phyloP scores from a whole-genome alignment of 2,113 vertebrate genomes.

The Miniopterus natalensis region DNA sequence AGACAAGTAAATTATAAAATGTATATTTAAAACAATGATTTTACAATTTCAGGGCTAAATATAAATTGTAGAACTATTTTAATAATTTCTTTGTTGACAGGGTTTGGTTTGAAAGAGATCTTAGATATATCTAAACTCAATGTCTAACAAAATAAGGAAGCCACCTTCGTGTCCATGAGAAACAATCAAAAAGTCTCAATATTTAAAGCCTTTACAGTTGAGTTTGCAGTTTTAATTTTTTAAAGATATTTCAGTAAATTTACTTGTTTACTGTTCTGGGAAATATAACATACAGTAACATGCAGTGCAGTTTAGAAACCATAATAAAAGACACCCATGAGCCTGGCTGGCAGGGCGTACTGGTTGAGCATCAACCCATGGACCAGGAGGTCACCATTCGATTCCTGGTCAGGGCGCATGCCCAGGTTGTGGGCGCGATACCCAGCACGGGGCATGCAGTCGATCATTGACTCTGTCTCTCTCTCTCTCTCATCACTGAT shows the following conservation, averaged over 20 bases:
- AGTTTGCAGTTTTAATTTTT: not conserved
- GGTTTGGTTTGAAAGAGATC: not conserved
- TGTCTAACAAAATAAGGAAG: slow-evolving; percentile 5
- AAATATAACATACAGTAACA: not conserved
- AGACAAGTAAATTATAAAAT: slow-evolving; percentile 48
- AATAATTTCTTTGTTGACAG: slow-evolving; percentile 8
- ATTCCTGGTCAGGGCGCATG: no score
- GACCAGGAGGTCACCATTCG: no score
- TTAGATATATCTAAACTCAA: slow-evolving; percentile 10
- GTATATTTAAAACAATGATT: not conserved
- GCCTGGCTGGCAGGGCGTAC: no score
- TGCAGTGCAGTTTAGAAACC: not conserved
- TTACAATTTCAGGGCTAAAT: slow-evolving; percentile 53
- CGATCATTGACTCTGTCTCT: no score
- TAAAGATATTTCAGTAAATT: slow-evolving; percentile 35
- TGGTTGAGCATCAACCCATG: no score
- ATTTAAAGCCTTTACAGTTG: not conserved
- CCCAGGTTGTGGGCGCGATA: no score
- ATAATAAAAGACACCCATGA: not conserved
- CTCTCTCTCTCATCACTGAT: no score
- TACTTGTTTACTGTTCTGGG: not conserved
- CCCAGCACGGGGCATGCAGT: no score
- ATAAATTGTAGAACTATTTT: not conserved
- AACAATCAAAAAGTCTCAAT: not conserved
- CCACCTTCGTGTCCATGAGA: not conserved